Evolutionary conservation across 2,888 invertebrate species (phyloP).

Genomic region (Melinaea marsaeus): DNA sequence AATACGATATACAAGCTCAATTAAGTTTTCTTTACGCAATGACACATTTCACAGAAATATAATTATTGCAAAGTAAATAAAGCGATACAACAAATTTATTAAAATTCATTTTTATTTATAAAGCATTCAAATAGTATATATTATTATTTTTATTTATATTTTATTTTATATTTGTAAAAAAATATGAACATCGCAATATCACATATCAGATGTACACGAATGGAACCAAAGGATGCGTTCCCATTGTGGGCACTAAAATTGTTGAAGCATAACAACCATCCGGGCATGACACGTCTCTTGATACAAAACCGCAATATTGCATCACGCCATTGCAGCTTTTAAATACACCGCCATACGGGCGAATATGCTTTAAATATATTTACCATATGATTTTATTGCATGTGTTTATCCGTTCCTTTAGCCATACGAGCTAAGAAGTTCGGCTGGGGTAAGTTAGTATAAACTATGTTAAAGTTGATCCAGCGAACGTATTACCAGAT

Average conservation of each 20-base stretch:
- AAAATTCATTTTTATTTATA: too few relatives aligned
- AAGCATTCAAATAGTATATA: too few relatives aligned
- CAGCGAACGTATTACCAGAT: too few relatives aligned
- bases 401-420: slow-evolving; percentile 37
- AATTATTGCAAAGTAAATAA: not conserved
- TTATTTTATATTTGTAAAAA: not conserved
- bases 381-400: too few relatives aligned
- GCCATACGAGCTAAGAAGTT: slow-evolving; percentile 18
- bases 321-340: slow-evolving; percentile 13
- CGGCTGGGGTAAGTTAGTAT: slow-evolving; percentile 19
- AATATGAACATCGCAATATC: slow-evolving; percentile 5
- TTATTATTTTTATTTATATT: not conserved
- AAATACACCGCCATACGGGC: not conserved
- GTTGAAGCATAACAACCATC: slow-evolving; percentile 52
- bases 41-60: not conserved
- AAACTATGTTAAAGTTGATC: slow-evolving; percentile 9
- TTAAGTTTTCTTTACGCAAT: not conserved
- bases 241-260: slow-evolving; percentile 53
- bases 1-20: not conserved
- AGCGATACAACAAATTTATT: not conserved
- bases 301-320: slow-evolving; percentile 14
- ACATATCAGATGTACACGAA: slow-evolving; percentile 23
- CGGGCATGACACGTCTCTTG: slow-evolving; percentile 41
- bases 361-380: too few relatives aligned
- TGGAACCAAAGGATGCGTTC: slow-evolving; percentile 43